Conservation (phyloP, 2,113 vertebrate genomes). For the Romanogobio albipinnatus region DNA sequence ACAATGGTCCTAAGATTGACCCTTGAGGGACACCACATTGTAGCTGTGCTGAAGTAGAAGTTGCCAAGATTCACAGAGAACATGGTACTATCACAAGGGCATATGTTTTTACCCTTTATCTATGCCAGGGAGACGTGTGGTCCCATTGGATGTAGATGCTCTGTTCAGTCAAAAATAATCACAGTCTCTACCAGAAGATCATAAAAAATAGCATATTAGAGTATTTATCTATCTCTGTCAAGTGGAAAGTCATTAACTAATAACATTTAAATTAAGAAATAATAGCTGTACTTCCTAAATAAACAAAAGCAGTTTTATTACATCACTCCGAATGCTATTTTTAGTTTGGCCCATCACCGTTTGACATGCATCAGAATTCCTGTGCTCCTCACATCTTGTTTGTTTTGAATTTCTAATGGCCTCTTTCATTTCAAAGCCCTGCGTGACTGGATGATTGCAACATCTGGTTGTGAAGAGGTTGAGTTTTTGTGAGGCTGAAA, state of each 20-base stretch:
- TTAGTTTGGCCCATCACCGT: background rate
- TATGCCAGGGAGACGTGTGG: background rate
- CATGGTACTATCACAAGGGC: background rate
- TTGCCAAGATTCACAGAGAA: no score
- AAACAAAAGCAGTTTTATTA: background rate
- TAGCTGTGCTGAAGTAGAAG: no score
- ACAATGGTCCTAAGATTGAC: no score
- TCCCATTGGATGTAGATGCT: background rate
- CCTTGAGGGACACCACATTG: no score
- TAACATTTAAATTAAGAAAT: background rate
- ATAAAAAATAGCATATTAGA: background rate
- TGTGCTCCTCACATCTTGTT: constrained; percentile 54
- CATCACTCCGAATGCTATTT: constrained; percentile 24
- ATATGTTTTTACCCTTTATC: constrained; percentile 4
- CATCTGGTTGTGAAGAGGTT: constrained; percentile 63
- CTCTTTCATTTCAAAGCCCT: constrained; percentile 54
- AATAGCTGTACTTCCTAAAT: background rate
- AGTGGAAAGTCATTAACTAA: background rate
- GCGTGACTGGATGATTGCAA: constrained; percentile 59
- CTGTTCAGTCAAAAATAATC: constrained; percentile 2
- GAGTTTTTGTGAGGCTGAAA: constrained; percentile 63
- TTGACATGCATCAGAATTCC: background rate
- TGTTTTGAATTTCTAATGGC: constrained; percentile 56
- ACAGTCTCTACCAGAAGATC: background rate
- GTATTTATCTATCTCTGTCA: background rate